Percentiles rank a stretch among this genome's conserved stretches.
Evolutionary conservation across 2,113 vertebrate species (phyloP).

Genomic region (Myrmecophaga tridactyla): DNA sequence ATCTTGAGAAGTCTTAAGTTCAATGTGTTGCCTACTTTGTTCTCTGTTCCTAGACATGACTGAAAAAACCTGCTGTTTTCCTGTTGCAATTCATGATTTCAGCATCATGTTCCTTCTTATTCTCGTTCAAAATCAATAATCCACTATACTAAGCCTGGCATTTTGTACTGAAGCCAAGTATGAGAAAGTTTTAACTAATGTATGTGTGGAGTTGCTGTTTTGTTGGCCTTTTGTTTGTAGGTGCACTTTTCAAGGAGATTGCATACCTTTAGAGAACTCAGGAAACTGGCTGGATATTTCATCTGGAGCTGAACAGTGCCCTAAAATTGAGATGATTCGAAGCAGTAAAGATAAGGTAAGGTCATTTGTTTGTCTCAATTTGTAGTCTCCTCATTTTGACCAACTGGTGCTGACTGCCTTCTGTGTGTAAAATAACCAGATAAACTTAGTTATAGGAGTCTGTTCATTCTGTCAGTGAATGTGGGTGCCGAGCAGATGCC

Average conservation of each 20-base stretch:
- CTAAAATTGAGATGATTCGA: slow-evolving; percentile 69
- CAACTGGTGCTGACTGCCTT: neutral
- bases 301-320: slow-evolving; percentile 64
- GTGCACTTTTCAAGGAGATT: slow-evolving; percentile 74
- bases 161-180: slow-evolving; percentile 18
- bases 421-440: neutral
- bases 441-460: neutral
- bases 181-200: slow-evolving; percentile 40
- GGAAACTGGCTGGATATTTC: slow-evolving; percentile 74
- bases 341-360: slow-evolving; percentile 69
- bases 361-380: neutral
- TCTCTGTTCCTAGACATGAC: slow-evolving; percentile 32
- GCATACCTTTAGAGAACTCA: neutral
- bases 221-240: slow-evolving; percentile 34
- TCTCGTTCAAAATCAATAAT: slow-evolving; percentile 38
- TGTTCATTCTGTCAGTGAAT: neutral
- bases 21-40: slow-evolving; percentile 52
- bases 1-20: slow-evolving; percentile 39
- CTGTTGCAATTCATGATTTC: slow-evolving; percentile 58
- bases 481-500: neutral
- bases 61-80: neutral
- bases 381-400: neutral
- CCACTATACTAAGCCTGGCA: neutral
- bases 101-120: slow-evolving; percentile 34
- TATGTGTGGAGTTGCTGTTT: neutral